phyloP scores from a whole-genome alignment of 1,140 invertebrate genomes.

The Meloidogyne hapla region DNA sequence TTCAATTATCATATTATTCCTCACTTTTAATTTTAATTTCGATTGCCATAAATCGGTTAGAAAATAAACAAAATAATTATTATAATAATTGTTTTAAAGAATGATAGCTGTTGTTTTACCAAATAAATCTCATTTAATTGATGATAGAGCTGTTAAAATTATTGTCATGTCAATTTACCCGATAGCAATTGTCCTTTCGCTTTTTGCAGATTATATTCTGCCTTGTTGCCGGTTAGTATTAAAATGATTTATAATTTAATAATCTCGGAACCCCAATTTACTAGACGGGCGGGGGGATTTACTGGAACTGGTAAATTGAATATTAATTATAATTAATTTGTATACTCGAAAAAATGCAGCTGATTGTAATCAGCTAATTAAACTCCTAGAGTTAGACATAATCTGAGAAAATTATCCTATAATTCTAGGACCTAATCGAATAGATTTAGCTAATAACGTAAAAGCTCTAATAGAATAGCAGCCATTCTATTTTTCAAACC shows the following conservation, averaged over 20 bases:
- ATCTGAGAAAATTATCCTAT: too few relatives aligned
- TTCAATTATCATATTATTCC: background rate
- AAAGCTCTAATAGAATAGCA: too few relatives aligned
- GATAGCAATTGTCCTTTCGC: background rate
- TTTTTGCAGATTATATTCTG: background rate
- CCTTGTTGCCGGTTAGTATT: background rate
- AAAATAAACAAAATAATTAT: background rate
- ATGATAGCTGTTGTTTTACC: background rate
- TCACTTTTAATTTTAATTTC: background rate
- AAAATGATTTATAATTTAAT: background rate
- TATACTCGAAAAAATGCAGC: too few relatives aligned
- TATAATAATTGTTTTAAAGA: background rate
- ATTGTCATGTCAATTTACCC: background rate
- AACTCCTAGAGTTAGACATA: too few relatives aligned
- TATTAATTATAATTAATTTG: too few relatives aligned
- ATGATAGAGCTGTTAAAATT: background rate
- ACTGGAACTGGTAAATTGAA: too few relatives aligned
- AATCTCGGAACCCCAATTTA: too few relatives aligned
- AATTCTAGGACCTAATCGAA: too few relatives aligned
- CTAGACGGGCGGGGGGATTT: too few relatives aligned
- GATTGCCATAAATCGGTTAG: background rate
- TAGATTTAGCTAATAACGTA: too few relatives aligned
- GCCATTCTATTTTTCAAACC: too few relatives aligned
- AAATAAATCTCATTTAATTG: background rate
- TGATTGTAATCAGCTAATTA: too few relatives aligned